Percentiles rank a stretch among this genome's conserved stretches.
These are phyloP conservation scores for Verasper variegatus DNA, from an alignment of 2,113 vertebrate genomes.

Conservation along the genomic window DNA sequence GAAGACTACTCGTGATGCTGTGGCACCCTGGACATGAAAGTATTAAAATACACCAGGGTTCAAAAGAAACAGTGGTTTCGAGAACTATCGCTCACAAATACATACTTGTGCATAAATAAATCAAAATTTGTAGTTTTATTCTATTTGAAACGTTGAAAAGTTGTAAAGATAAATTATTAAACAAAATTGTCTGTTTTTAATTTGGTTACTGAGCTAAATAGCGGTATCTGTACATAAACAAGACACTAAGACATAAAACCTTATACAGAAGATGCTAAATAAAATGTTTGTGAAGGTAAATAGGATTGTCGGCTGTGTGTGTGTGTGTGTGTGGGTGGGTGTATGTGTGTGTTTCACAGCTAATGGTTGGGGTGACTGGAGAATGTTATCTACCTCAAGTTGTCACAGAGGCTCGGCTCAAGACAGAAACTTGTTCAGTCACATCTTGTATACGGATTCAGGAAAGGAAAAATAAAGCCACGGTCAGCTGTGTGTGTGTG, in stretches of 20 bases:
- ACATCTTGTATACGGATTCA: constrained; percentile 9
- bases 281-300: not conserved
- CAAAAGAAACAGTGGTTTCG: constrained; percentile 7
- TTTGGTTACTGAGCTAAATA: constrained; percentile 53
- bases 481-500: constrained; percentile 25
- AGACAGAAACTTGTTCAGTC: constrained; percentile 22
- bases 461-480: constrained; percentile 3
- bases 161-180: constrained; percentile 47
- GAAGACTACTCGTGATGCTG: not conserved
- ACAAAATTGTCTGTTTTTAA: constrained; percentile 27
- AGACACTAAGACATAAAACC: not conserved
- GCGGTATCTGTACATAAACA: constrained; percentile 22
- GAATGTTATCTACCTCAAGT: constrained; percentile 73
- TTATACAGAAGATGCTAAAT: constrained; percentile 9
- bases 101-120: constrained; percentile 22
- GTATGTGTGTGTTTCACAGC: constrained; percentile 19
- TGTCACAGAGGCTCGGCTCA: constrained; percentile 55
- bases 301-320: constrained; percentile 22
- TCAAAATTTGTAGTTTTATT: constrained; percentile 30
- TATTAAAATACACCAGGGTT: constrained; percentile 1
- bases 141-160: constrained; percentile 19
- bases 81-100: constrained; percentile 27
- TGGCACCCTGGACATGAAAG: constrained; percentile 13
- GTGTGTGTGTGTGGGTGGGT: not conserved
- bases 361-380: constrained; percentile 45